Evolutionary conservation across 2,888 invertebrate species (phyloP), one percentile per base, ranked within the genome.

Genomic region (Troilus luridus): DNA sequence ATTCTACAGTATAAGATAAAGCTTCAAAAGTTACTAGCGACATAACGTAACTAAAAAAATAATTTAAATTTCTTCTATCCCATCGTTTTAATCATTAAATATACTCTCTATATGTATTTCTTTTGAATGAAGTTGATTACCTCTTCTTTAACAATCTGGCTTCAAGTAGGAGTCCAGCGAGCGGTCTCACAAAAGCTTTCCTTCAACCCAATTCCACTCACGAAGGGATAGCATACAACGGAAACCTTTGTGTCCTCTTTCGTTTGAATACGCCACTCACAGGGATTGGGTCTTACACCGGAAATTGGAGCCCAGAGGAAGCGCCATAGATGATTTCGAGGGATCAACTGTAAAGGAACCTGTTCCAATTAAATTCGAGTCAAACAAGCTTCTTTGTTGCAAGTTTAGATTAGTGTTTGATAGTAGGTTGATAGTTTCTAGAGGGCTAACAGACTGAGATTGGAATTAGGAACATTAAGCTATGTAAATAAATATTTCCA

Each of bases 261-360:
- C 72, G 72, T 77, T 77, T 77, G 72, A 77, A 77, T 77, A 77
- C 72, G 72, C 72, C 72, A 77, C 72, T 77, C 41, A 41, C 72
- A 77, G 72, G 72, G 19, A 41, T 77, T 27, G 72, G 5, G 17
- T 8, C 41, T 64, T 19, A 17, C 2, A 7, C 27, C 27, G 27
- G 72, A 24, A 24, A 77, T 77, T 77, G 72, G 72, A 41, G 41
- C 72, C 72, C 41, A 17, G 21, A 19, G 27, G 72, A 41, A 77
- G 72, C 17, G 72, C 27, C 21, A 0, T 19, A 41, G 12, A 21
- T 12, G 14, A 77, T 14, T 77, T 77, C 17, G 17, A 0, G 41
- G 41, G 19, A 41, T 77, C 27, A 77, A 77, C 72, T 77, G 41
- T 41, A 77, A 77, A 77, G 72, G 72, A 77, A 77, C 17, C 19